Conservation (phyloP, 2,797 vertebrate genomes). For the Macrochelys suwanniensis region DNA sequence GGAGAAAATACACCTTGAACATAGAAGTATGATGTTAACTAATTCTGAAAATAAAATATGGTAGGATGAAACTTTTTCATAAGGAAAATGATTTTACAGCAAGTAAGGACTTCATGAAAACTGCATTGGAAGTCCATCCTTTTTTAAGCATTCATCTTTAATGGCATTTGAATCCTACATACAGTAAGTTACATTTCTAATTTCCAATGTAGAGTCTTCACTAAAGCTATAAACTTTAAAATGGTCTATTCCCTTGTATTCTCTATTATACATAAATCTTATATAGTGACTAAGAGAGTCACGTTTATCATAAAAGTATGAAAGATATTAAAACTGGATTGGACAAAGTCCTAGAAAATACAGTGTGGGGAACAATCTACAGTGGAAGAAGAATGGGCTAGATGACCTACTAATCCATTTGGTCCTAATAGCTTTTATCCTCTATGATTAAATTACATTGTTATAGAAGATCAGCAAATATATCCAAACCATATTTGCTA, state of each 20-base stretch:
- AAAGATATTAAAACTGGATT: not conserved
- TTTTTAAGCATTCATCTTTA: conserved; percentile 6
- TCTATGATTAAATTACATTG: not conserved
- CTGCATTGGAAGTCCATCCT: conserved; percentile 42
- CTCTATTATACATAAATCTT: not conserved
- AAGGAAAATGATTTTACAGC: conserved; percentile 37
- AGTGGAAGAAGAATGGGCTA: not conserved
- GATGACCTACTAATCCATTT: not conserved
- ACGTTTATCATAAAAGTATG: not conserved
- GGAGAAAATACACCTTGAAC: not conserved
- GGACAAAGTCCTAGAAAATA: not conserved
- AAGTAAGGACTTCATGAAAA: conserved; percentile 25
- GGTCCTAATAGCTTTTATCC: not conserved
- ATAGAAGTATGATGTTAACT: not conserved
- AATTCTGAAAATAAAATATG: not conserved
- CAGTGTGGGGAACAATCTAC: not conserved
- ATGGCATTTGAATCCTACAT: not conserved
- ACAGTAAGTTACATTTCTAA: not conserved
- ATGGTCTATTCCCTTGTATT: not conserved
- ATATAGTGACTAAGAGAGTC: accelerated
- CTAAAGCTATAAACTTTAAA: not conserved
- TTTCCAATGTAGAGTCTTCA: not conserved
- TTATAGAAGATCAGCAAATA: not conserved
- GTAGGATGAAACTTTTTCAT: not conserved
- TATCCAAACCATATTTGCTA: not conserved